Base-by-base conservation (phyloP, 2,113 vertebrate species). In the Nesospiza acunhae region DNA sequence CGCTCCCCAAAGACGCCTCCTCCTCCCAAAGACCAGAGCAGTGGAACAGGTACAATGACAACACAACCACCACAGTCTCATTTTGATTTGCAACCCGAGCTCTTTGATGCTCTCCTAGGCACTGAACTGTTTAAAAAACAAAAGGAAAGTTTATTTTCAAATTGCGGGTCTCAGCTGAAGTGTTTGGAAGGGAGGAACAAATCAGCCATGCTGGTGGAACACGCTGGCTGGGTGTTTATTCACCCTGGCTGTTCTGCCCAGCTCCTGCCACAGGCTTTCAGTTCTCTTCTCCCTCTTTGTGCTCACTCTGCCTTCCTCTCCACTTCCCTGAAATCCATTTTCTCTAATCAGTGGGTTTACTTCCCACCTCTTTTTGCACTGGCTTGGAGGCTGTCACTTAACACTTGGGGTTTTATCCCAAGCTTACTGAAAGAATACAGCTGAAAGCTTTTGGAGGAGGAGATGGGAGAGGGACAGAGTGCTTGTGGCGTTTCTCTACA, bases 1-100 rank as follows among this genome's bases (percentile, higher is more conserved):
- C 5, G 89, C 53, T 97, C 97, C 96, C 96, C 87, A 96, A 96
- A 96, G 97, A 93, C 35, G 3, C 91, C 85, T 86, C 90, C 91
- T 93, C 89, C 87, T 96, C 89, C 88, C 91, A 16, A 88, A 93
- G 96, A 91, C 96, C 91, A 96, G 42, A 87, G 96, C 82, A 63
- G 94, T 26, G 79, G 95, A 97, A 97, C 93, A 89, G 92, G 70
- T 67, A 90, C 55, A 84, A 42, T 81, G 94, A 95, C 95, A 95
- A 93, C 86, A 46, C 81, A 83, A 80, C 81, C 67, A 20, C 87
- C 26, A 53, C 93, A 82, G 20, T 66, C 91, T 91, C 87, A 14
- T 79, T 90, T 84, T 69, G 79, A 93, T 93, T 87, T 76, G 89
- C 91, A 94, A 89, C 64, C 3, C 4, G 46, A 85, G 89, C 68